These are phyloP conservation scores for Tachina grossa DNA, from an alignment of 2,888 invertebrate species.

Conservation along the genomic window DNA sequence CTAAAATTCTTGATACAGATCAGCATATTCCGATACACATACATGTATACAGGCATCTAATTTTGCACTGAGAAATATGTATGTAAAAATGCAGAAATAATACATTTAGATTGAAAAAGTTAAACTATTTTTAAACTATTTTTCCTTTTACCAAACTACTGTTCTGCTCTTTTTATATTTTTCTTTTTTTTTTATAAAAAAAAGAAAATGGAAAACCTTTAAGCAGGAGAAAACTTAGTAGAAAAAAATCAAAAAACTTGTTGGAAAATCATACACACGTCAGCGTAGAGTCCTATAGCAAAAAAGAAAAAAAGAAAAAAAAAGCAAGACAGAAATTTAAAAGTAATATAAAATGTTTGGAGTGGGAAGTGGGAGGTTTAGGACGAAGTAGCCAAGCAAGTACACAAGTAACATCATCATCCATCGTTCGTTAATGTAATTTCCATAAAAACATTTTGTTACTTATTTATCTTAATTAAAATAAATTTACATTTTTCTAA, in stretches of 20 bases:
- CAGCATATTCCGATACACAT: no score
- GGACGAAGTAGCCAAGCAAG: constrained; percentile 33
- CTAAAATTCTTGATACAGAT: no score
- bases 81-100: no score
- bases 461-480: constrained; percentile 82
- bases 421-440: constrained; percentile 78
- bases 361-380: constrained; percentile 5
- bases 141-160: background rate
- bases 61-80: no score
- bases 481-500: constrained; percentile 82
- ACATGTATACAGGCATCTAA: no score
- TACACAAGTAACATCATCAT: constrained; percentile 73
- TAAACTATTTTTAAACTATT: background rate
- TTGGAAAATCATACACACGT: constrained; percentile 62
- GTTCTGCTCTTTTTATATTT: constrained; percentile 1
- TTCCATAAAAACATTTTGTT: constrained; percentile 82
- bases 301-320: constrained; percentile 19
- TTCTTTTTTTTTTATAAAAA: constrained; percentile 4
- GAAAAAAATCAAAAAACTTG: constrained; percentile 25
- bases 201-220: background rate
- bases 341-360: constrained; percentile 52
- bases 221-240: background rate
- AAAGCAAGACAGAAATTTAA: constrained; percentile 70
- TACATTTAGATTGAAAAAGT: background rate
- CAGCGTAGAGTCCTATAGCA: constrained; percentile 75